Evolutionary conservation across 2,113 vertebrate species (phyloP), one percentile per base, ranked within the genome.

Genomic region (Marmota monax): DNA sequence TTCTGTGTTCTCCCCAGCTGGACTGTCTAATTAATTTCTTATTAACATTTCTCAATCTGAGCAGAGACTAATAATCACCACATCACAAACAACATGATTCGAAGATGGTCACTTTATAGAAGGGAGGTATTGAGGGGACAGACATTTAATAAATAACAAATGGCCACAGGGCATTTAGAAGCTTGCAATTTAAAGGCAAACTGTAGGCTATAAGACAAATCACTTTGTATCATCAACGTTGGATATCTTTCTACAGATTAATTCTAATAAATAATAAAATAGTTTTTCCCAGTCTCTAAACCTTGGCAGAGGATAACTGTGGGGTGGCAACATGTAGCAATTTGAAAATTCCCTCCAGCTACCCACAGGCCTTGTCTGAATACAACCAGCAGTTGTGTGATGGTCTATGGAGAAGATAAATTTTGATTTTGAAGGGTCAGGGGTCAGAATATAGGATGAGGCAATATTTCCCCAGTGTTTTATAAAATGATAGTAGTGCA

Each of bases 11-110:
- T 96, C 84, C 95, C 95, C 42, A 89, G 13, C 69, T 80, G 42
- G 74, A 78, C 73, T 84, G 53, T 70, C 74, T 96, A 89, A 92
- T 96, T 94, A 96, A 74, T 94, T 96, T 92, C 84, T 83, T 93
- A 90, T 90, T 96, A 96, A 65, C 77, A 67, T 80, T 58, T 92
- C 79, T 91, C 65, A 91, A 91, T 86, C 22, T 86, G 58, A 80
- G 45, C 58, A 87, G 20, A 65, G 89, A 63, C 65, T 91, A 89
- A 93, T 79, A 86, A 72, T 27, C 34, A 90, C 25, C 25, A 48
- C 1, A 72, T 16, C n/a, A 87, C 89, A 73, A 93, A 84, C 74
- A 88, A 90, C 45, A 80, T 90, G 56, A 90, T 56, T 95, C 45
- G 23, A 87, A 89, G 70, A 88, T 90, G 80, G 79, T 20, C 87